Base-by-base conservation (phyloP, 1,140 invertebrate species). In the Magallana ariakensis region DNA sequence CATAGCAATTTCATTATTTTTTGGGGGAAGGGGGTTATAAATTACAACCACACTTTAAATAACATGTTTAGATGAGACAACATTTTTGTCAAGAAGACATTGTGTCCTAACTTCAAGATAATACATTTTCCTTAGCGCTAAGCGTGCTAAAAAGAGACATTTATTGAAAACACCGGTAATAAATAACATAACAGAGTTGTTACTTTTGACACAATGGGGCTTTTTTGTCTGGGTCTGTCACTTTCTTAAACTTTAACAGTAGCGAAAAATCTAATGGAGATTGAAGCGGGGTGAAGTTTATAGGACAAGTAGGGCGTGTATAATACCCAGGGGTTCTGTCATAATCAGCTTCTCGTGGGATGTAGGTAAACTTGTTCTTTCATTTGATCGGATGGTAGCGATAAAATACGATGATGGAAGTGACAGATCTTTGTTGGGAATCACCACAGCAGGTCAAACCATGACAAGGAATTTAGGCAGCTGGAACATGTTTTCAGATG, bases 401-500 rank as follows among this genome's bases (percentile, higher is more conserved):
- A 75, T 75, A 75, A 75, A 26, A 75, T 75, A 13, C 66, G 66
- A 75, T 75, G 66, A 26, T 22, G 10, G 66, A 75, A 26, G 9
- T 75, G 66, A 75, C 66, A 75, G 19, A 75, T 75, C 66, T 75
- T 75, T 26, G 22, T 13, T 22, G 66, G 22, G 22, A 62, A 33
- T 84, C 83, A 26, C 57, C 62, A 58, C 62, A 58, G n/a, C 19
- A n/a, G 56, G 26, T 84, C 57, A 54, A 60, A 60, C 46, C 58
- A 66, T 75, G 66, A 75, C 66, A 22, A 75, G 66, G 33, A 75
- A 75, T 75, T 75, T 75, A 26, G 66, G 33, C 22, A 75, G 66
- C 11, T 75, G 26, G 66, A 26, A 75, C 66, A 26, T 33, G 66
- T 26, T 22, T 75, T 75, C 66, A 26, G 22, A 26, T 75, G 22